Evolutionary conservation across 1,140 invertebrate genomes (phyloP).

Genomic region (Adoxophyes honmai): DNA sequence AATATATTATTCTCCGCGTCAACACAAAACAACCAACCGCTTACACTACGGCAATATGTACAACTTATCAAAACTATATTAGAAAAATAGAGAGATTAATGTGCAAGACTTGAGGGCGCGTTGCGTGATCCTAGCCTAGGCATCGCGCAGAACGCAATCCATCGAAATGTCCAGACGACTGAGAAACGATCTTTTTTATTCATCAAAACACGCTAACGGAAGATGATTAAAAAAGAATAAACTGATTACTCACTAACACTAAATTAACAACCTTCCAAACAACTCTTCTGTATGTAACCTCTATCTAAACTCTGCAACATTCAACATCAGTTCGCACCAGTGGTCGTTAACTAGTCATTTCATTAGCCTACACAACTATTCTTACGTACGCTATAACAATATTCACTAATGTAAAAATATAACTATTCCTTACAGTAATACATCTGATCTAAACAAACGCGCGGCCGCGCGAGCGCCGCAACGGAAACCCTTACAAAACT

Average conservation of each 20-base stretch:
- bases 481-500: neutral
- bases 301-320: constrained; percentile 72
- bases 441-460: constrained; percentile 9
- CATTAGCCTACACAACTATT: constrained; percentile 46
- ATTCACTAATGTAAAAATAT: constrained; percentile 67
- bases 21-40: constrained; percentile 65
- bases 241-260: constrained; percentile 53
- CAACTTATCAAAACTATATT: constrained; percentile 50
- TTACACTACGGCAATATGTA: constrained; percentile 48
- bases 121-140: neutral
- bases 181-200: constrained; percentile 16
- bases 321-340: constrained; percentile 74
- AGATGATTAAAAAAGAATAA: constrained; percentile 41
- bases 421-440: constrained; percentile 42
- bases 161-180: constrained; percentile 49
- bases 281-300: constrained; percentile 61
- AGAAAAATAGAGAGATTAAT: constrained; percentile 70
- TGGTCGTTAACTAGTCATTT: constrained; percentile 61
- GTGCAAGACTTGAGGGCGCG: constrained; percentile 39
- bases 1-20: constrained; percentile 61
- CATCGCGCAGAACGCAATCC: neutral
- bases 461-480: neutral
- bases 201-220: constrained; percentile 39
- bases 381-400: constrained; percentile 47
- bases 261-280: constrained; percentile 68